Conservation (phyloP, 2,888 invertebrate genomes). For the Calameuta idolon region DNA sequence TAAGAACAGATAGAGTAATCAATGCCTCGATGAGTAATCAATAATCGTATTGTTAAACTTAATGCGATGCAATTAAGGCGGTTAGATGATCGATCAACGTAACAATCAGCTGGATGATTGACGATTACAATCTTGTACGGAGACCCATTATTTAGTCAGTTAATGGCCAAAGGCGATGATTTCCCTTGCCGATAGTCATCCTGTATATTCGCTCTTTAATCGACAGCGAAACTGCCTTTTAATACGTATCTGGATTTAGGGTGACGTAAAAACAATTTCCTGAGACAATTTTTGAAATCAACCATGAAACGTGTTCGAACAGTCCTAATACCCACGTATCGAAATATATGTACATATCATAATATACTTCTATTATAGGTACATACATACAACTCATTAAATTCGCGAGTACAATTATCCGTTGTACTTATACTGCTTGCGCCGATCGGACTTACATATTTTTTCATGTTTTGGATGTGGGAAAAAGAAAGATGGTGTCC, state of each 20-base stretch:
- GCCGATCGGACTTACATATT: background rate
- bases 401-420: background rate
- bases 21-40: constrained; percentile 47
- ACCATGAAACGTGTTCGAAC: constrained; percentile 36
- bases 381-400: background rate
- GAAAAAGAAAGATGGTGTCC: background rate
- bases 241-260: constrained; percentile 10
- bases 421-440: background rate
- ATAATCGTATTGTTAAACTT: constrained; percentile 54
- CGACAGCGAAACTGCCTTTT: constrained; percentile 9
- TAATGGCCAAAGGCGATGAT: constrained; percentile 31
- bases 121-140: constrained; percentile 3
- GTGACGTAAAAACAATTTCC: constrained; percentile 26
- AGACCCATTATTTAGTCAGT: constrained; percentile 29
- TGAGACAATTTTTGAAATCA: constrained; percentile 38
- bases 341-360: background rate
- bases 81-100: constrained; percentile 10
- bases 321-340: background rate
- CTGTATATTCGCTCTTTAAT: background rate
- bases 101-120: constrained; percentile 13
- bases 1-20: constrained; percentile 45
- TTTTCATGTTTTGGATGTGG: background rate
- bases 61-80: constrained; percentile 53
- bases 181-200: background rate
- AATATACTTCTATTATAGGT: background rate